Conservation (phyloP, 2,888 invertebrate genomes). For the Hydrotaea cyrtoneurina region DNA sequence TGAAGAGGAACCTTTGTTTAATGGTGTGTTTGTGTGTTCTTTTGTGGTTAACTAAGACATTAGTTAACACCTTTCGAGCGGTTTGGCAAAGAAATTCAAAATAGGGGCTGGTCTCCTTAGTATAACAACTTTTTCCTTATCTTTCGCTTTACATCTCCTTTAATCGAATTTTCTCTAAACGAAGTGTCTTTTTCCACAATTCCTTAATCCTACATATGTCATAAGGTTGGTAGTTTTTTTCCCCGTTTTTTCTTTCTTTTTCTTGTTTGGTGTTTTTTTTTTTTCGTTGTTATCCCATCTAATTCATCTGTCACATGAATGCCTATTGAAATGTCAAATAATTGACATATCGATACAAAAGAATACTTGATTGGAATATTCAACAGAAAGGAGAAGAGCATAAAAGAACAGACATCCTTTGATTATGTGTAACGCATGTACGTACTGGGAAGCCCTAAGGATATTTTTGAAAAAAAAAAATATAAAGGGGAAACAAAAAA, state of each 20-base stretch:
- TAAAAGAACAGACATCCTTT: neutral
- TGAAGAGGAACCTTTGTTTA: neutral
- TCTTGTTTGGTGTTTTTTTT: neutral
- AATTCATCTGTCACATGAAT: conserved; percentile 10
- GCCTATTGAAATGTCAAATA: conserved; percentile 29
- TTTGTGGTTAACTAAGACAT: conserved; percentile 21
- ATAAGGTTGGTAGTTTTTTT: neutral
- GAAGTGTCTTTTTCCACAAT: conserved; percentile 5
- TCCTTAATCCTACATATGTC: neutral
- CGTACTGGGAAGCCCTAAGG: too few species aligned
- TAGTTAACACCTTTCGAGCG: neutral
- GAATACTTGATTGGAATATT: conserved; percentile 15
- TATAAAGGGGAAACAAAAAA: neutral
- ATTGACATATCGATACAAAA: conserved; percentile 26
- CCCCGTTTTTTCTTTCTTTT: too few species aligned
- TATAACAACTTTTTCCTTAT: too few species aligned
- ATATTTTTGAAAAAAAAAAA: neutral
- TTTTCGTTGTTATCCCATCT: neutral
- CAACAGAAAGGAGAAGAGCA: neutral
- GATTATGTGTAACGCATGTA: neutral
- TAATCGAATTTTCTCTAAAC: neutral
- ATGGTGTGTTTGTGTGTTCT: neutral
- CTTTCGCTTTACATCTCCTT: neutral
- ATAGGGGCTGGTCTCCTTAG: neutral
- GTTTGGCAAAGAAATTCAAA: neutral